These are phyloP conservation scores for Zosterops japonicus DNA, from an alignment of 2,113 vertebrate genomes.

Conservation along the genomic window DNA sequence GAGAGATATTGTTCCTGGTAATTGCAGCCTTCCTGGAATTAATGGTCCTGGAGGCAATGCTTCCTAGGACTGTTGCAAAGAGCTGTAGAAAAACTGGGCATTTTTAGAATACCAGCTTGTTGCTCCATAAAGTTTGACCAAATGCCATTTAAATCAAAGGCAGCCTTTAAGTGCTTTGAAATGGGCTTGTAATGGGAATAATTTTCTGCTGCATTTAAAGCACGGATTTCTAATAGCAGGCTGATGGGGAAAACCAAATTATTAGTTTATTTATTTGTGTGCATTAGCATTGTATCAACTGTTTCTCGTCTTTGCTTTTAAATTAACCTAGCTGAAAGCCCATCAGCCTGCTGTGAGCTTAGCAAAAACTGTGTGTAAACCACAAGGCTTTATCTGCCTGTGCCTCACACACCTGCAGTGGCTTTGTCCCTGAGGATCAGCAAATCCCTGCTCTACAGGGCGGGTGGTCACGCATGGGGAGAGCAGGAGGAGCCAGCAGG, in stretches of 20 bases:
- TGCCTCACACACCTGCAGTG: not conserved
- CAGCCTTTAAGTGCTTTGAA: not conserved
- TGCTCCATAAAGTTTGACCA: conserved; percentile 21
- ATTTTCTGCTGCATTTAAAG: not conserved
- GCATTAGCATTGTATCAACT: not conserved
- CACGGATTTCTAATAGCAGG: not conserved
- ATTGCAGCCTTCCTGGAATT: conserved; percentile 25
- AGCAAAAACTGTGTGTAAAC: not conserved
- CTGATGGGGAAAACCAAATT: not conserved
- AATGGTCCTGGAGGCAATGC: not conserved
- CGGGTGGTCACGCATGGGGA: accelerated
- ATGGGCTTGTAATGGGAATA: not conserved
- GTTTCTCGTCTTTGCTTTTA: not conserved
- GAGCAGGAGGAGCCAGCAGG: not conserved
- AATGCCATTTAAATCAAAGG: conserved; percentile 35
- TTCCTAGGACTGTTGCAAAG: not conserved
- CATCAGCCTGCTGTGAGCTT: not conserved
- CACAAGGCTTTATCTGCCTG: not conserved
- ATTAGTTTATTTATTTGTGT: not conserved
- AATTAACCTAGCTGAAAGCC: not conserved
- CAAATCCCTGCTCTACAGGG: not conserved
- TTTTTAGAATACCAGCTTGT: conserved; percentile 17
- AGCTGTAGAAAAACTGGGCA: not conserved
- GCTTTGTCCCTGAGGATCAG: not conserved
- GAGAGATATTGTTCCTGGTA: conserved; percentile 7